These are phyloP conservation scores for Clistopyga incitator DNA, from an alignment of 2,888 invertebrate genomes.

Conservation along the genomic window DNA sequence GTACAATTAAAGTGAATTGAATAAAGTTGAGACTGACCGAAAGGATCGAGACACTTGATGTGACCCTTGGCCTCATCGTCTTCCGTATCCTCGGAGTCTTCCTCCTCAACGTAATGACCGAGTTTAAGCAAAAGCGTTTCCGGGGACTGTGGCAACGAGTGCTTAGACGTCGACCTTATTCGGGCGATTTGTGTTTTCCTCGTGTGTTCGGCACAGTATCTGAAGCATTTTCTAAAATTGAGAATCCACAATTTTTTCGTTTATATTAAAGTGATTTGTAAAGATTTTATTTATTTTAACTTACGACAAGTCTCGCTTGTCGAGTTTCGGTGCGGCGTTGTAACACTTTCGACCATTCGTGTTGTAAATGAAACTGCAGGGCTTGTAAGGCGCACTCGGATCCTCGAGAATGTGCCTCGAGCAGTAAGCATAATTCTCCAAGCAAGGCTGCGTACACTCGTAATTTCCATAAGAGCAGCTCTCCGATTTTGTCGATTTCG, in stretches of 20 bases:
- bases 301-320: slow-evolving; percentile 89
- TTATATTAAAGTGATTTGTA: neutral
- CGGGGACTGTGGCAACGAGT: slow-evolving; percentile 88
- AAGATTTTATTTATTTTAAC: slow-evolving; percentile 73
- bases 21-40: slow-evolving; percentile 84
- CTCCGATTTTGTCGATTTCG: slow-evolving; percentile 23
- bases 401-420: slow-evolving; percentile 94
- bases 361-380: slow-evolving; percentile 90
- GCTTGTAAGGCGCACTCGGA: slow-evolving; percentile 92
- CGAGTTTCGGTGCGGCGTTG: slow-evolving; percentile 91
- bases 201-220: slow-evolving; percentile 90
- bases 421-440: slow-evolving; percentile 92
- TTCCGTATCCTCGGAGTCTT: slow-evolving; percentile 82
- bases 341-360: slow-evolving; percentile 91
- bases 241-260: slow-evolving; percentile 27
- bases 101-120: slow-evolving; percentile 87
- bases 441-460: slow-evolving; percentile 88
- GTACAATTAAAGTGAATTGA: neutral
- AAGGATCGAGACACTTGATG: slow-evolving; percentile 86
- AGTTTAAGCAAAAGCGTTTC: slow-evolving; percentile 88
- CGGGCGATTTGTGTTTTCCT: slow-evolving; percentile 88
- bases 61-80: slow-evolving; percentile 84
- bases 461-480: slow-evolving; percentile 86
- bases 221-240: slow-evolving; percentile 75
- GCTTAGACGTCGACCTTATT: slow-evolving; percentile 87